Conservation (phyloP, 2,888 invertebrate species). For the Scaptomyza cyrtandrae region DNA sequence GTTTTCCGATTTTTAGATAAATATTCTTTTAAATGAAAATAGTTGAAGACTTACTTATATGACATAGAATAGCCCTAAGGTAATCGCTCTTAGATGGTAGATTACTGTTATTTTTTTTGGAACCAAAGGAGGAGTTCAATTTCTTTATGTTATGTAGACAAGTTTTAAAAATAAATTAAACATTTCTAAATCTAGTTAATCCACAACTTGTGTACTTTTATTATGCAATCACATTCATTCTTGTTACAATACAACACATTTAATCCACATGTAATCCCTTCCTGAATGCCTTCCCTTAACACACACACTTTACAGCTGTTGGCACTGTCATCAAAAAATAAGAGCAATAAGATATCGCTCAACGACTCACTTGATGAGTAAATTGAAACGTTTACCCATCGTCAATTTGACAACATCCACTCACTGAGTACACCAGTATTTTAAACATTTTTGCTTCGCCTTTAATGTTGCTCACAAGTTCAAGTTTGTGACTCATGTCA, state of each 20-base stretch:
- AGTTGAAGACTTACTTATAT: too few relatives aligned
- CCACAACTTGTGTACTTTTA: conserved; percentile 2
- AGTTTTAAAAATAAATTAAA: not conserved
- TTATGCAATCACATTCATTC: conserved; percentile 21
- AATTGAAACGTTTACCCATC: conserved; percentile 48
- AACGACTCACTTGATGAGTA: conserved; percentile 51
- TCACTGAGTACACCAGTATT: conserved; percentile 14
- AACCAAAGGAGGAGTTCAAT: too few relatives aligned
- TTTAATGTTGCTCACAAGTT: conserved; percentile 61
- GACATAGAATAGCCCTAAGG: too few relatives aligned
- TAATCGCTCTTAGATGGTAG: too few relatives aligned
- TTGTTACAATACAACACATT: conserved; percentile 12
- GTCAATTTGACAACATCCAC: conserved; percentile 56
- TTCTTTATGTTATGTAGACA: not conserved
- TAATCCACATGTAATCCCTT: conserved; percentile 25
- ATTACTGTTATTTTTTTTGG: too few relatives aligned
- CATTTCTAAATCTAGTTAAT: not conserved
- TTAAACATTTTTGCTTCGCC: conserved; percentile 39
- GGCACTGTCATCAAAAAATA: conserved; percentile 29
- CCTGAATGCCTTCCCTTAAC: conserved; percentile 1
- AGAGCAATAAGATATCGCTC: conserved; percentile 35
- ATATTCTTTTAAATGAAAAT: too few relatives aligned
- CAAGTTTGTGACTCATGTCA: conserved; percentile 74
- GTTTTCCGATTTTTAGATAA: too few relatives aligned
- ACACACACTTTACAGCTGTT: conserved; percentile 40